phyloP scores from a whole-genome alignment of 2,797 vertebrate genomes.

The Chloroceryle inda region DNA sequence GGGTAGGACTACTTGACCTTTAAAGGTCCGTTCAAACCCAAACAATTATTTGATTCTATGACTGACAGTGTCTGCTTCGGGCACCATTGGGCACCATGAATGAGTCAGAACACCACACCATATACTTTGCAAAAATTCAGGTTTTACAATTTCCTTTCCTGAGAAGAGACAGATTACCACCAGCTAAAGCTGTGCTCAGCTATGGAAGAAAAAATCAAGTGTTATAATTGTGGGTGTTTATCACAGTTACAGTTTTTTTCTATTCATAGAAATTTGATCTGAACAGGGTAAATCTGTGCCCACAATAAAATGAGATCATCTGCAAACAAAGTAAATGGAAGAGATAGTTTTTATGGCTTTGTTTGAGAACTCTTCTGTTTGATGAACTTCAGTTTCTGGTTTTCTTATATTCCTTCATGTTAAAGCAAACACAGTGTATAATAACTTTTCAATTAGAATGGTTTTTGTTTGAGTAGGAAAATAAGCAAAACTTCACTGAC shows the following conservation, averaged over 20 bases:
- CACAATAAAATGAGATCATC: slow-evolving; percentile 64
- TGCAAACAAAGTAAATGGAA: slow-evolving; percentile 47
- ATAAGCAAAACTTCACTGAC: background rate
- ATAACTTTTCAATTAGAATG: background rate
- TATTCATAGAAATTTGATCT: slow-evolving; percentile 65
- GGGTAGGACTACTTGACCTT: background rate
- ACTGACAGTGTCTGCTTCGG: background rate
- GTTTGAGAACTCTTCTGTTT: slow-evolving; percentile 28
- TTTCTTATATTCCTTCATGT: background rate
- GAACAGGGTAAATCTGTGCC: slow-evolving; percentile 58
- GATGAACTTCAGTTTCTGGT: background rate
- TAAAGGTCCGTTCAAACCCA: background rate
- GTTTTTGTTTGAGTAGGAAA: background rate
- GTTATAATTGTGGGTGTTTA: slow-evolving; percentile 71
- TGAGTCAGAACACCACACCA: background rate
- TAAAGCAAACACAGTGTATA: background rate
- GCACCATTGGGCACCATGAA: background rate
- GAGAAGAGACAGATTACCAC: background rate
- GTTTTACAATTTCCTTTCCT: background rate
- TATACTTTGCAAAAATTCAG: background rate
- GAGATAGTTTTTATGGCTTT: slow-evolving; percentile 38
- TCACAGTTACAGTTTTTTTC: slow-evolving; percentile 61
- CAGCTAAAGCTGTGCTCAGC: slow-evolving; percentile 43
- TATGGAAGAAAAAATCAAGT: slow-evolving; percentile 69
- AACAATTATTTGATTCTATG: background rate